Conservation (phyloP, 2,888 invertebrate species). For the Resseliella maxima region DNA sequence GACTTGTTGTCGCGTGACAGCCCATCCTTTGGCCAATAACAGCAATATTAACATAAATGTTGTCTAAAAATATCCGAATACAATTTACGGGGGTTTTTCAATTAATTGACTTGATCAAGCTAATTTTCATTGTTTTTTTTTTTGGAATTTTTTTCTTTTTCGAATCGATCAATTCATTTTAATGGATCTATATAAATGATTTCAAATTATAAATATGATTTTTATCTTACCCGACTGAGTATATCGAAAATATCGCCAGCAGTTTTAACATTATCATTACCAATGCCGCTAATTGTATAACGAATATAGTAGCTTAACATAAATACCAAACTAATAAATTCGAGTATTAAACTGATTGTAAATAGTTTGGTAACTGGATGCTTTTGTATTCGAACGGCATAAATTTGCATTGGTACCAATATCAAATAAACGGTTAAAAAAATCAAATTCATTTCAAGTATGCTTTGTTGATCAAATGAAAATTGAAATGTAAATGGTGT, state of each 20-base stretch:
- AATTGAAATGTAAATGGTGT: slow-evolving; percentile 94
- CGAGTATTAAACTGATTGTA: slow-evolving; percentile 85
- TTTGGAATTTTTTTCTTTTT: background rate
- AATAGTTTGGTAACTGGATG: slow-evolving; percentile 93
- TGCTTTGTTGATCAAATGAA: slow-evolving; percentile 94
- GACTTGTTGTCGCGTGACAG: slow-evolving; percentile 89
- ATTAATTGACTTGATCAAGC: no score
- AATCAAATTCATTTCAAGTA: slow-evolving; percentile 88
- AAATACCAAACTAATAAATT: slow-evolving; percentile 86
- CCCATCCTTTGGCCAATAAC: slow-evolving; percentile 96
- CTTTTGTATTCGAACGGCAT: slow-evolving; percentile 87
- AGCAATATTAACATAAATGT: slow-evolving; percentile 93
- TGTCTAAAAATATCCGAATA: slow-evolving; percentile 74
- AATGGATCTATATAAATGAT: no score
- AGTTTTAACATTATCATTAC: slow-evolving; percentile 82
- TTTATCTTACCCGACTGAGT: slow-evolving; percentile 80
- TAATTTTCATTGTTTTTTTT: no score
- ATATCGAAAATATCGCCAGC: slow-evolving; percentile 94
- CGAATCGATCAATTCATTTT: no score
- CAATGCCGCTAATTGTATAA: slow-evolving; percentile 91
- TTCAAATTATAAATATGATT: no score
- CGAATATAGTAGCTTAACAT: slow-evolving; percentile 90
- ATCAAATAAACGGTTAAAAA: slow-evolving; percentile 89
- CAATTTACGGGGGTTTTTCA: background rate
- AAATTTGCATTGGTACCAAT: slow-evolving; percentile 88